phyloP scores from a whole-genome alignment of 2,888 invertebrate genomes.

The Agelastica alni region DNA sequence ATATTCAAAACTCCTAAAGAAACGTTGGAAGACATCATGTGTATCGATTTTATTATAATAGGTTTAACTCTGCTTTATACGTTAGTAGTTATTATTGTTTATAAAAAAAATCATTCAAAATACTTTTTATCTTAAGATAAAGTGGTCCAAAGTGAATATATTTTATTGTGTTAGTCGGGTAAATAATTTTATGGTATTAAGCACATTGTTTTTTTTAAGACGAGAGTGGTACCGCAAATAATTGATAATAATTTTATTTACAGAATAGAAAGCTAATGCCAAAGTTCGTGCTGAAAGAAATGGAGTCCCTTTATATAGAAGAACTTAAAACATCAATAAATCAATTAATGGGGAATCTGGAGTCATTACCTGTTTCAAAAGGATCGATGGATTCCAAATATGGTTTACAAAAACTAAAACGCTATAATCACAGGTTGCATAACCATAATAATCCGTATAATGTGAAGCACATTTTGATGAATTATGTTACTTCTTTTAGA shows the following conservation, averaged over 20 bases:
- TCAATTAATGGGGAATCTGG: slow-evolving; percentile 97
- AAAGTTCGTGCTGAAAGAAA: slow-evolving; percentile 99
- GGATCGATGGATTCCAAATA: slow-evolving; percentile 97
- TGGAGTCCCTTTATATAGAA: slow-evolving; percentile 99
- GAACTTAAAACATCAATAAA: slow-evolving; percentile 98
- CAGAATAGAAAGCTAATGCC: slow-evolving; percentile 97
- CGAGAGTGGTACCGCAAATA: too few species aligned
- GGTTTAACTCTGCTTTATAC: too few species aligned
- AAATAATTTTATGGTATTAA: too few species aligned
- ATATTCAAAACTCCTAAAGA: too few species aligned
- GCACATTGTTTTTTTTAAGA: too few species aligned
- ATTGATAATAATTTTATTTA: slow-evolving; percentile 34
- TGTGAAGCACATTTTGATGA: slow-evolving; percentile 59
- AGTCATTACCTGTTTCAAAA: slow-evolving; percentile 97
- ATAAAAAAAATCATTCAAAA: too few species aligned
- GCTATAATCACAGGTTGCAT: slow-evolving; percentile 95
- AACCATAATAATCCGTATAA: slow-evolving; percentile 59
- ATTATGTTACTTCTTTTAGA: slow-evolving; percentile 65
- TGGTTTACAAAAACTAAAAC: slow-evolving; percentile 95
- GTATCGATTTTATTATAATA: too few species aligned
- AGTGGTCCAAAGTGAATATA: too few species aligned
- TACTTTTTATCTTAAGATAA: too few species aligned
- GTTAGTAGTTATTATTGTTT: too few species aligned
- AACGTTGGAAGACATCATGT: too few species aligned
- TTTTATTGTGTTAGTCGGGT: too few species aligned